Evolutionary conservation across 2,888 invertebrate species (phyloP).

Genomic region (Morinoia aosen): DNA sequence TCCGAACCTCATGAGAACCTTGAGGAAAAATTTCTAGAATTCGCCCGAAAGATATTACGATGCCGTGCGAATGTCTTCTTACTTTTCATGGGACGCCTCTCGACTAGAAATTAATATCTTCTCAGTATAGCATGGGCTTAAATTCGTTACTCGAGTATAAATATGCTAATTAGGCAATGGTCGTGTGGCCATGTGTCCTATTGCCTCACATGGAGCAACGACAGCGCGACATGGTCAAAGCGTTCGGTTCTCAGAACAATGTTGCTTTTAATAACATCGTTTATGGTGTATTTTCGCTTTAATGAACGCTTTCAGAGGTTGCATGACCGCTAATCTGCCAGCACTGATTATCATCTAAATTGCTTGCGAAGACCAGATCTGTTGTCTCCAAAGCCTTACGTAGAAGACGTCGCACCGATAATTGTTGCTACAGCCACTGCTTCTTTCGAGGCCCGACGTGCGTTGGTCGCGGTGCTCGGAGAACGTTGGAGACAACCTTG

Average conservation of each 20-base stretch:
- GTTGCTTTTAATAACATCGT: slow-evolving; percentile 2
- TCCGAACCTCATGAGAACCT: no score
- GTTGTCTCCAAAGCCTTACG: background rate
- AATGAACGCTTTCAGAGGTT: background rate
- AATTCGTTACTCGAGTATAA: background rate
- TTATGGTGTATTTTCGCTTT: background rate
- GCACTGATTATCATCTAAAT: background rate
- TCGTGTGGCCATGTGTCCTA: background rate
- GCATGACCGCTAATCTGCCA: background rate
- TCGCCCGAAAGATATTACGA: no score
- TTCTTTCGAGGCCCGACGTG: background rate
- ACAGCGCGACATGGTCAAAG: background rate
- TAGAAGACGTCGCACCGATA: background rate
- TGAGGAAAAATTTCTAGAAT: no score
- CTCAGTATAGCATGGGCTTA: background rate
- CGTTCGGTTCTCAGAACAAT: background rate
- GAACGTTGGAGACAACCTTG: background rate
- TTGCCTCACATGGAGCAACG: background rate
- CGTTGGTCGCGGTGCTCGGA: background rate
- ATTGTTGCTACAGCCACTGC: background rate
- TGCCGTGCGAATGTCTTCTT: background rate
- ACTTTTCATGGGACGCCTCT: background rate
- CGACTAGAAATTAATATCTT: background rate
- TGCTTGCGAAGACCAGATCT: background rate
- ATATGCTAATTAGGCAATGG: background rate